These are phyloP conservation scores for Pempheris klunzingeri DNA, from an alignment of 2,797 vertebrate genomes.

Conservation along the genomic window DNA sequence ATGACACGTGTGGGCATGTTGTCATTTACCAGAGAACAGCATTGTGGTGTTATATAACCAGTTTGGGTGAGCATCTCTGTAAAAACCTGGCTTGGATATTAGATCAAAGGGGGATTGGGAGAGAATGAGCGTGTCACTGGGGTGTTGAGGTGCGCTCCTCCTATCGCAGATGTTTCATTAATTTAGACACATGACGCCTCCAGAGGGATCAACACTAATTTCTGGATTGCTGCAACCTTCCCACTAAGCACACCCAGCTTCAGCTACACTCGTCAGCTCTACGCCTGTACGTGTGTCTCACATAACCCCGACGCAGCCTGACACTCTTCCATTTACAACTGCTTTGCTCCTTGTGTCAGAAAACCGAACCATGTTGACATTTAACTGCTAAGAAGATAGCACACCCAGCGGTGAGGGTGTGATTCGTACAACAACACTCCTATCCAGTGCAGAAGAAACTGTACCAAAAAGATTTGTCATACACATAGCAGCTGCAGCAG, in stretches of 20 bases:
- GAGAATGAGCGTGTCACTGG: not conserved
- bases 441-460: too few species aligned
- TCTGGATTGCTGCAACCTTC: conserved; percentile 3
- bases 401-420: conserved; percentile 15
- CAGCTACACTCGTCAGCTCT: not conserved
- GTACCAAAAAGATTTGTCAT: conserved; percentile 6
- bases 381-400: conserved; percentile 19
- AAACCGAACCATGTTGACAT: conserved; percentile 25
- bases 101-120: not conserved
- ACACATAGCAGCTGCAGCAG: not conserved
- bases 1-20: not conserved
- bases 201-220: not conserved
- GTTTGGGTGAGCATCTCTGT: not conserved
- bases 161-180: conserved; percentile 39
- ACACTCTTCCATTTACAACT: conserved; percentile 29
- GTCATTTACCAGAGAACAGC: not conserved
- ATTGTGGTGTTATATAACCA: not conserved
- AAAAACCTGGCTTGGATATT: conserved; percentile 8
- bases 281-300: not conserved
- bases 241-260: not conserved
- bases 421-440: conserved; percentile 41
- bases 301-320: not conserved
- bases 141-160: conserved; percentile 6
- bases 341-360: conserved; percentile 7
- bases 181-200: conserved; percentile 30